A percentile compares a stretch with the other conserved stretches of the same genome.
phyloP scores from a whole-genome alignment of 2,888 invertebrate genomes.

The Pemphredon lugubris region DNA sequence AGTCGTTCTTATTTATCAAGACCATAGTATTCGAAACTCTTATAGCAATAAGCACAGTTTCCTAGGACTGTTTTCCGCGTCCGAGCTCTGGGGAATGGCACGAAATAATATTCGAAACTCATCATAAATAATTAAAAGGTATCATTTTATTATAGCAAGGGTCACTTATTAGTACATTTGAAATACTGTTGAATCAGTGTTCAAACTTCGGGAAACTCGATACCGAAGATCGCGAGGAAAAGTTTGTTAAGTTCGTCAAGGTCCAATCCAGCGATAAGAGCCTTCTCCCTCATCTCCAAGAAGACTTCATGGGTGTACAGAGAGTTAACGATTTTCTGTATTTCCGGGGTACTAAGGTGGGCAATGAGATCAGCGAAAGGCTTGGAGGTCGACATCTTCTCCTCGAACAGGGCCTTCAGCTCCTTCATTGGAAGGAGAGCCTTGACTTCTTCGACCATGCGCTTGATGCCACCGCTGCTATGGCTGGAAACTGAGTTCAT shows the following conservation, averaged over 20 bases:
- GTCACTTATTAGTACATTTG: too few species aligned
- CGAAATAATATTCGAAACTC: too few species aligned
- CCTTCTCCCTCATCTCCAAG: conserved; percentile 38
- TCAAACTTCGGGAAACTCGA: too few species aligned
- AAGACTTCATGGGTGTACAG: conserved; percentile 19
- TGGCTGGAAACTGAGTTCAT: too few species aligned
- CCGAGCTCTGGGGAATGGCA: too few species aligned
- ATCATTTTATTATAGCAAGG: too few species aligned
- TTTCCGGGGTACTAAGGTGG: conserved; percentile 44
- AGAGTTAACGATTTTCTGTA: conserved; percentile 59
- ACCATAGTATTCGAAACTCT: too few species aligned
- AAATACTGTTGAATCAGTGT: too few species aligned
- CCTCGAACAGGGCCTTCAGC: conserved; percentile 64
- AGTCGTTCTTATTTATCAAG: too few species aligned
- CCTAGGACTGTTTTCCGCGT: too few species aligned
- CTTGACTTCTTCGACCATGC: conserved; percentile 65
- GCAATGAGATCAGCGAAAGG: neutral
- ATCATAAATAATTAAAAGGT: too few species aligned
- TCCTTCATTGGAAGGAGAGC: conserved; percentile 68
- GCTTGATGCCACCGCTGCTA: conserved; percentile 62
- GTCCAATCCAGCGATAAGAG: conserved; percentile 6
- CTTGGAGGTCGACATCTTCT: conserved; percentile 57
- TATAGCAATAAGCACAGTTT: too few species aligned
- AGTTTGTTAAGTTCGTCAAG: neutral
- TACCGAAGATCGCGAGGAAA: neutral